A percentile compares a stretch with the other conserved stretches of the same genome.
These are phyloP conservation scores for Anadara kagoshimensis DNA, from an alignment of 1,140 invertebrate species.

Conservation along the genomic window DNA sequence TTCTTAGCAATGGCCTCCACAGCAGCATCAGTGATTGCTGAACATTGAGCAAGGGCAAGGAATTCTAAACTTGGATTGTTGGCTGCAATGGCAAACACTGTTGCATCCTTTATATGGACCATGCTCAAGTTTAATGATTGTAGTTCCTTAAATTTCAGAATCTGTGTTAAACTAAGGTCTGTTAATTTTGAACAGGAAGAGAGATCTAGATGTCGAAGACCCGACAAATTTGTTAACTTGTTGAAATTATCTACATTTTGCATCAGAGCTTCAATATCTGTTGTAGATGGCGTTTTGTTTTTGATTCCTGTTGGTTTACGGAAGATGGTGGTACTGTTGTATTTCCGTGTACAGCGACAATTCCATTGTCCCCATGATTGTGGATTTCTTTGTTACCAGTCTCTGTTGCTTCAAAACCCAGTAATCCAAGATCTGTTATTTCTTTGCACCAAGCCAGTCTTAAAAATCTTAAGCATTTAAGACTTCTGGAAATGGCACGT, in stretches of 20 bases:
- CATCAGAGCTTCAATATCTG: constrained; percentile 67
- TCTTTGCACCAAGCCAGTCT: constrained; percentile 80
- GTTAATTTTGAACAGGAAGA: constrained; percentile 81
- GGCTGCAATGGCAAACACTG: constrained; percentile 78
- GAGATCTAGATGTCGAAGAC: constrained; percentile 79
- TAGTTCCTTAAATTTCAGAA: constrained; percentile 80
- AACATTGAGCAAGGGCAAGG: constrained; percentile 80
- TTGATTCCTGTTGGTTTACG: constrained; percentile 65
- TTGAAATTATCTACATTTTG: constrained; percentile 62
- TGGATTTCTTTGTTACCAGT: constrained; percentile 32
- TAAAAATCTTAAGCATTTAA: constrained; percentile 78
- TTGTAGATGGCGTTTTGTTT: constrained; percentile 73
- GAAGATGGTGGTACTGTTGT: constrained; percentile 52
- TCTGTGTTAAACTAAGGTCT: constrained; percentile 82
- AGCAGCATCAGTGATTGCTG: constrained; percentile 78
- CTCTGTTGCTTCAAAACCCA: constrained; percentile 76
- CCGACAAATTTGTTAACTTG: constrained; percentile 75
- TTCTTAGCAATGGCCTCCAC: constrained; percentile 77
- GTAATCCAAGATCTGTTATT: constrained; percentile 81
- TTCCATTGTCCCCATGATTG: constrained; percentile 41
- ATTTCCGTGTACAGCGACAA: constrained; percentile 54
- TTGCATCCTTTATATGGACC: constrained; percentile 81
- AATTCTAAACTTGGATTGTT: constrained; percentile 83
- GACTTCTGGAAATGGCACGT: constrained; percentile 76
- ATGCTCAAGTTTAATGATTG: constrained; percentile 79